Percentiles rank a stretch among this genome's conserved stretches.
Evolutionary conservation across 92 coral and sea anemone species (phyloP).

Genomic region (Epizoanthus stellaris): DNA sequence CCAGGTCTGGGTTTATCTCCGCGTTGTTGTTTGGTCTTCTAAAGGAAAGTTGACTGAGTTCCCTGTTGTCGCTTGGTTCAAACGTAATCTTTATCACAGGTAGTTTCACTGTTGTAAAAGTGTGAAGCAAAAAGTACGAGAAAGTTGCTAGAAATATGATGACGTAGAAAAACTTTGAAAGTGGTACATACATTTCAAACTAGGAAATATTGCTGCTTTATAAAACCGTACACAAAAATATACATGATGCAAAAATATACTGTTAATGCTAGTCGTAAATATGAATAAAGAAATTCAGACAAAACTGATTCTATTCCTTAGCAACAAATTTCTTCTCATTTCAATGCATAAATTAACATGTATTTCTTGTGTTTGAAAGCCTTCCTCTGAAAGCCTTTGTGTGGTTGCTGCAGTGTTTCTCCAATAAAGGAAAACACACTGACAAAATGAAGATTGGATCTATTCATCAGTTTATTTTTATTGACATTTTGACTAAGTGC

Average conservation of each 20-base stretch:
- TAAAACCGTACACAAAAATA: not conserved
- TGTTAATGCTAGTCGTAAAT: not conserved
- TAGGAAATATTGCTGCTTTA: not conserved
- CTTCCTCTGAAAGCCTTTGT: not conserved
- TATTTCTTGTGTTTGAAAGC: not conserved
- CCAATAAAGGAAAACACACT: not conserved
- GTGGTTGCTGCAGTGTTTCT: not conserved
- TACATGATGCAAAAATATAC: slow-evolving; percentile 20
- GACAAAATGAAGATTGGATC: not conserved
- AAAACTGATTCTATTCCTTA: slow-evolving; percentile 7
- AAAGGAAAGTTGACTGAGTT: not conserved
- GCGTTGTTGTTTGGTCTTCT: slow-evolving; percentile 10
- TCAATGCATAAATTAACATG: slow-evolving; percentile 29
- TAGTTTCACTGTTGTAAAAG: slow-evolving; percentile 58
- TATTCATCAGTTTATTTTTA: too few relatives aligned
- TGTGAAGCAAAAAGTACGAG: slow-evolving; percentile 60
- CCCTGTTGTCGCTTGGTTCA: slow-evolving; percentile 43
- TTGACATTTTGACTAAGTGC: too few relatives aligned
- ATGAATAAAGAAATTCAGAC: not conserved
- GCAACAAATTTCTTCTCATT: slow-evolving; percentile 22
- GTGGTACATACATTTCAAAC: slow-evolving; percentile 47
- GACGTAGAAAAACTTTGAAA: slow-evolving; percentile 54
- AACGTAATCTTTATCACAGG: slow-evolving; percentile 71
- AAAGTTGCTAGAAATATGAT: slow-evolving; percentile 61
- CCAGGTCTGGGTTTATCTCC: not conserved